phyloP scores from a whole-genome alignment of 2,113 vertebrate species.

The Cinclus mexicanus region DNA sequence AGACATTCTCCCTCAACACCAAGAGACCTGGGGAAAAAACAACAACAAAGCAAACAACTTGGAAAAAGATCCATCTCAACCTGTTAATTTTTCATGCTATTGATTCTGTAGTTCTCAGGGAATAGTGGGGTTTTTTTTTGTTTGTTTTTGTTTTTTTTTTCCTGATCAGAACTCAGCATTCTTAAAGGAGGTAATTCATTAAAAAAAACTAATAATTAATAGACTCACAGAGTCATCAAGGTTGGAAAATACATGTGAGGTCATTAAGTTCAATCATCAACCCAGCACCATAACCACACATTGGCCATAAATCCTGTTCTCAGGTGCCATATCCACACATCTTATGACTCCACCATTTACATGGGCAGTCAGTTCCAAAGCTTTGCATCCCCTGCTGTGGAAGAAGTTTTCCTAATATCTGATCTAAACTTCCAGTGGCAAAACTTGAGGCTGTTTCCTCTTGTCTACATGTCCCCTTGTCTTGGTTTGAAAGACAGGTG shows the following conservation, averaged over 20 bases:
- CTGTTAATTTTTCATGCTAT: not conserved
- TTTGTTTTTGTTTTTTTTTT: not conserved
- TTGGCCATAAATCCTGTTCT: not conserved
- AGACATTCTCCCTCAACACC: not conserved
- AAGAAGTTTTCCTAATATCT: not conserved
- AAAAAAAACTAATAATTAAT: not conserved
- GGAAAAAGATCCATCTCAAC: not conserved
- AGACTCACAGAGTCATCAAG: not conserved
- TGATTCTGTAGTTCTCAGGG: not conserved
- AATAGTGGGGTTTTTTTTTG: not conserved
- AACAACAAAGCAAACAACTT: too few species aligned
- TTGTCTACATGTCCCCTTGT: not conserved
- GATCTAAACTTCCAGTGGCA: not conserved
- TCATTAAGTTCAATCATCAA: not conserved
- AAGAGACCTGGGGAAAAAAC: accelerated
- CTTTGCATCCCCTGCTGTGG: not conserved
- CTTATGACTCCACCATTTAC: not conserved
- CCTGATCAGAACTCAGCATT: not conserved
- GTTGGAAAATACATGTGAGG: not conserved
- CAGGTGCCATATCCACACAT: accelerated
- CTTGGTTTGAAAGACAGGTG: too few species aligned
- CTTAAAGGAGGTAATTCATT: not conserved
- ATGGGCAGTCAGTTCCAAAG: not conserved
- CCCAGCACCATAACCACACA: not conserved
- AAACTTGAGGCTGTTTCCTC: not conserved